Evolutionary conservation across 2,888 invertebrate species (phyloP).

Genomic region (Drosophila nigricruria): DNA sequence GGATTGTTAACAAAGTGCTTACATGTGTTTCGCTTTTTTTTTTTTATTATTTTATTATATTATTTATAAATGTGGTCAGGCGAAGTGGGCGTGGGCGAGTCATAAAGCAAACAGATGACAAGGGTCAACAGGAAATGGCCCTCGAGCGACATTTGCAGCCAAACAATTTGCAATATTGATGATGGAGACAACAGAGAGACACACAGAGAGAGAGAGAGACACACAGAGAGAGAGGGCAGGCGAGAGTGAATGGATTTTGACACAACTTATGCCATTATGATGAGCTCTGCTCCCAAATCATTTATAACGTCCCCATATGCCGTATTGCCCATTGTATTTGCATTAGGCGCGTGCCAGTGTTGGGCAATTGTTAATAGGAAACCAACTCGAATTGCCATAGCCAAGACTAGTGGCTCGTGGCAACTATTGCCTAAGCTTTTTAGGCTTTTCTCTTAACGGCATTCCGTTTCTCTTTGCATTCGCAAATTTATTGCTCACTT

Average conservation of each 20-base stretch:
- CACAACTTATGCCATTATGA: constrained; percentile 68
- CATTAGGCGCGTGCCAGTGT: constrained; percentile 11
- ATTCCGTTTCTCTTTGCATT: constrained; percentile 22
- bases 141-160: constrained; percentile 53
- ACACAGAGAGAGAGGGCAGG: background rate
- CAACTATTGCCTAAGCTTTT: constrained; percentile 23
- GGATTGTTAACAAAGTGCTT: constrained; percentile 24
- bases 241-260: constrained; percentile 1
- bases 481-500: constrained; percentile 60
- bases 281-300: constrained; percentile 59
- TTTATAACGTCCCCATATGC: constrained; percentile 48
- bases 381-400: background rate
- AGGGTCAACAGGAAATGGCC: constrained; percentile 60
- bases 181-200: constrained; percentile 14
- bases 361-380: constrained; percentile 43
- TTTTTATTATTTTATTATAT: background rate
- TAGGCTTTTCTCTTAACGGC: constrained; percentile 29
- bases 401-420: background rate
- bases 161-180: constrained; percentile 76
- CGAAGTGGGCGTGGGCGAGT: constrained; percentile 3
- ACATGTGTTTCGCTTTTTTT: constrained; percentile 4
- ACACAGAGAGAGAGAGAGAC: background rate
- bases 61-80: constrained; percentile 21
- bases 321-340: background rate
- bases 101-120: constrained; percentile 48